A percentile compares a stretch with the other conserved stretches of the same genome.
These are phyloP conservation scores for Ciconia stormi DNA, from an alignment of 2,113 vertebrate genomes.

Conservation along the genomic window DNA sequence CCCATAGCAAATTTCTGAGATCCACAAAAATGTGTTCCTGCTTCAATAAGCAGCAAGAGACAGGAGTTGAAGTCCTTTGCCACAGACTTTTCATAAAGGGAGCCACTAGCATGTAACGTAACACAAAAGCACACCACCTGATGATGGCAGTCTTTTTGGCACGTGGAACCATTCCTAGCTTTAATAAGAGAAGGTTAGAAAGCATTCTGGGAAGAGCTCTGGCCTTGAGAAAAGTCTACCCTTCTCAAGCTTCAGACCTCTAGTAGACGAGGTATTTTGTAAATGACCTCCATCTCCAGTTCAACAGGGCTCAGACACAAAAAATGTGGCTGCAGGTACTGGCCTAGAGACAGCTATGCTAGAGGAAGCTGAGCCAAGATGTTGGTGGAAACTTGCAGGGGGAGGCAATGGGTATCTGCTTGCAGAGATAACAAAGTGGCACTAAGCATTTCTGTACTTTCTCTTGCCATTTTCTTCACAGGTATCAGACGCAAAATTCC, in stretches of 20 bases:
- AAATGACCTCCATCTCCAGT: neutral
- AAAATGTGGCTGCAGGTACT: too few relatives aligned
- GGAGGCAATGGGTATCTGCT: accelerated
- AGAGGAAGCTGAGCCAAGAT: too few relatives aligned
- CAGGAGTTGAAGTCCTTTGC: neutral
- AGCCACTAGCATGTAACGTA: neutral
- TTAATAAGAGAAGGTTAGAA: neutral
- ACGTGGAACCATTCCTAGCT: neutral
- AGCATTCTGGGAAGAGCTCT: neutral
- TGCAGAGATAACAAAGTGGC: neutral
- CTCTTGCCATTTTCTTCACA: neutral
- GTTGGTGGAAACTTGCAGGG: neutral
- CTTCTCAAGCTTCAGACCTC: neutral
- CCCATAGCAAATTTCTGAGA: neutral
- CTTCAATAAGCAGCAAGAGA: neutral
- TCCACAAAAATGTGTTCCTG: neutral
- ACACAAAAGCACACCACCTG: neutral
- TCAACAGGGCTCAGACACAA: neutral
- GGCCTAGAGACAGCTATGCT: accelerated
- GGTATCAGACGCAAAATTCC: neutral
- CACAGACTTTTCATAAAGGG: neutral
- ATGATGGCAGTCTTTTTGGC: neutral
- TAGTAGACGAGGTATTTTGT: neutral
- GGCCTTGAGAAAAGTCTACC: neutral
- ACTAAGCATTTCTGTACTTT: neutral